These are phyloP conservation scores for Aspidapion aeneum DNA, from an alignment of 2,888 invertebrate genomes.

Conservation along the genomic window DNA sequence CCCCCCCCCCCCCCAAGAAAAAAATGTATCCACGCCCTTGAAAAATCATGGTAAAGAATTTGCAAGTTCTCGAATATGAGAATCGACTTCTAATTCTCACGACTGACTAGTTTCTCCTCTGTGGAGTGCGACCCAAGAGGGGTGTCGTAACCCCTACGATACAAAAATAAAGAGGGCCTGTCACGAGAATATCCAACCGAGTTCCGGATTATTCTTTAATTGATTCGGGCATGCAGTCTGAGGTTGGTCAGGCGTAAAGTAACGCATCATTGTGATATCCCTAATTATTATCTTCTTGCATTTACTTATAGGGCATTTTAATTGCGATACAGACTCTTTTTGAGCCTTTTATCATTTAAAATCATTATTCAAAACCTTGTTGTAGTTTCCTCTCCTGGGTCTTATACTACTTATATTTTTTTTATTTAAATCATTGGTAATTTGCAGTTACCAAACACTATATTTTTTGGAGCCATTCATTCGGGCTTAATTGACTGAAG, in stretches of 20 bases:
- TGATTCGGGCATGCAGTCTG: constrained; percentile 53
- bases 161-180: constrained; percentile 34
- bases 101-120: background rate
- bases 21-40: no score
- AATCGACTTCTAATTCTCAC: background rate
- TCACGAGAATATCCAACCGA: constrained; percentile 42
- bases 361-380: no score
- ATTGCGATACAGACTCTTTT: background rate
- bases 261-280: constrained; percentile 42
- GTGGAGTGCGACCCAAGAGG: background rate
- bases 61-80: no score
- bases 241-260: constrained; percentile 47
- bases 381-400: no score
- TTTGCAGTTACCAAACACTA: no score
- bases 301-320: constrained; percentile 29
- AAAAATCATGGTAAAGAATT: no score
- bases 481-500: no score
- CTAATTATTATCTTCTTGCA: constrained; percentile 48
- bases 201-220: constrained; percentile 61
- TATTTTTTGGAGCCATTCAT: no score
- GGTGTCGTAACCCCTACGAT: background rate
- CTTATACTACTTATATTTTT: no score
- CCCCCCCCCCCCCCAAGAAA: no score
- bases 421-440: no score
- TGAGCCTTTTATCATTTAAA: no score